Evolutionary conservation across 2,113 vertebrate genomes (phyloP), one percentile per base, ranked within the genome.

Genomic region (Setophaga coronata): DNA sequence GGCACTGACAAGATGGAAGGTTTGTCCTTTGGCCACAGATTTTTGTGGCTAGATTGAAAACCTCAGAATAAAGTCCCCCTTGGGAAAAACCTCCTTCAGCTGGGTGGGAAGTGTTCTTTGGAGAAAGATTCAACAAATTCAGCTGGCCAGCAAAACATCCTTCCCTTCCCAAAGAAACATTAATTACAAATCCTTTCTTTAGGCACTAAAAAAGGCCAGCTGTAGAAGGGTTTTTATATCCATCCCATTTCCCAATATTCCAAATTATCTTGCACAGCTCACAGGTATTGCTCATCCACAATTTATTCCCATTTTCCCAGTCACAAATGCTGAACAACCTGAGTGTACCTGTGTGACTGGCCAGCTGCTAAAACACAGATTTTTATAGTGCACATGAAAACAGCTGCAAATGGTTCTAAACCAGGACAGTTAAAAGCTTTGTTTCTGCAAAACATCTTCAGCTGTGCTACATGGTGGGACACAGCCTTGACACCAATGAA

Each of bases 151-250:
- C 15, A 76, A 16, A 72, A 58, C 18, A 11, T 0, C 6, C 31
- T 94, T 67, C 43, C 53, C 62, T 79, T 67, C 61, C 3, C 20
- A 61, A 14, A 42, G 61, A 29, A 48, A 48, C n/a, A 33, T 60
- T 40, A 23, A 33, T 2, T 54, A 29, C 21, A 81, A 87, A 70
- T 53, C 54, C 23, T 80, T 86, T 54, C 7, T 1, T 26, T 13
- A 24, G 31, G 42, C 82, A 47, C 14, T 85, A 50, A 38, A 54
- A 76, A 2, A 26, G 58, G 36, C 38, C 60, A 81, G 36, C 57
- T 64, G 0, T 2, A 3, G 4, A 21, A 15, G 3, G 7, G 5
- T 20, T 45, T 48, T 64, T 15, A 14, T 51, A 7, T 64, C 31
- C 26, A 34, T 58, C 74, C 9, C 24, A 9, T 47, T 64, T 67